Evolutionary conservation across 2,113 vertebrate genomes (phyloP), one percentile per base, ranked within the genome.

Genomic region (Anoplopoma fimbria): DNA sequence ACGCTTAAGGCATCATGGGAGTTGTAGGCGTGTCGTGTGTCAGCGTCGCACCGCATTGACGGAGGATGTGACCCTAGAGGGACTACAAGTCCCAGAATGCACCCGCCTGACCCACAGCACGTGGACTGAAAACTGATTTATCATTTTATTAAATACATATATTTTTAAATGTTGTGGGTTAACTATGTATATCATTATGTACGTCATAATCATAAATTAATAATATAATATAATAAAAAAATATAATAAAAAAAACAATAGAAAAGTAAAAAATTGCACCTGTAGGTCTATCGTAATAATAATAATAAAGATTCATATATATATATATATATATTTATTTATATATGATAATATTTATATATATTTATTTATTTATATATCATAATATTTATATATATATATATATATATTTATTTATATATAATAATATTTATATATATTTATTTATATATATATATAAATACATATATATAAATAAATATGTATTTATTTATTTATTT

Each of bases 11-110:
- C 89, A 90, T 89, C 21, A 55, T 89, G 95, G 95, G 89, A 64
- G 1, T 75, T 94, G 91, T 88, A 93, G 94, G 91, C 80, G 25
- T 23, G 10, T 10, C 0, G 2, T 0, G 0, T 2, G 15, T 15
- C 9, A 14, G 0, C 0, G 0, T 1, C 0, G 0, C 0, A 25
- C 9, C 1, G 12, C 19, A 13, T 61, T 14, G 31, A 15, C 9
- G 21, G 0, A 0, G n/a, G n/a, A n/a, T n/a, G 1, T 0, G 13
- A 0, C 23, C 4, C 0, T 9, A 19, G 0, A 9, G 23, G 33
- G 69, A 95, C 93, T 88, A 14, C 91, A 89, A 75, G 2, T 31
- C 91, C 95, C 94, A 94, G 19, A 84, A 92, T 84, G 64, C 25
- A 27, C 55, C 0, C 55, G 55, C 12, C 12, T 14, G 25, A 1